phyloP scores from a whole-genome alignment of 2,797 vertebrate genomes.

The Artibeus jamaicensis region DNA sequence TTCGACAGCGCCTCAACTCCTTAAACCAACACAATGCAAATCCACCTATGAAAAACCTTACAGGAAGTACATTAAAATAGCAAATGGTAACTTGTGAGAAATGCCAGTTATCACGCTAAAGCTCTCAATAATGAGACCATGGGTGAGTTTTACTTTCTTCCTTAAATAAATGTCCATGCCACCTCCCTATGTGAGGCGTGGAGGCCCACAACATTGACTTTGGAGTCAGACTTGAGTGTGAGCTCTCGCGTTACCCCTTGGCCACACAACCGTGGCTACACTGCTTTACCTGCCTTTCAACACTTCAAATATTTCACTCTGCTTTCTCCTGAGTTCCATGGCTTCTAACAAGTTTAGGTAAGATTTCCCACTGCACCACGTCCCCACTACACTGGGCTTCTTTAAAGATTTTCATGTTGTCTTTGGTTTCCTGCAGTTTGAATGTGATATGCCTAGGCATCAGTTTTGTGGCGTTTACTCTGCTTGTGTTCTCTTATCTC shows the following conservation, averaged over 20 bases:
- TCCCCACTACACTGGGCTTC: neutral
- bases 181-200: neutral
- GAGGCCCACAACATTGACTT: neutral
- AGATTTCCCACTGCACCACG: no score
- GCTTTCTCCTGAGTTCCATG: neutral
- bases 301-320: neutral
- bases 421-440: neutral
- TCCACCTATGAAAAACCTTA: neutral
- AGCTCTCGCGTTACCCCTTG: neutral
- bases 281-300: neutral
- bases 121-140: neutral
- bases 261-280: neutral
- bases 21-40: conserved; percentile 18
- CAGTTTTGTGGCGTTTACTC: neutral
- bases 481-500: neutral
- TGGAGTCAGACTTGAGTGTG: neutral
- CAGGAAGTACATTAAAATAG: neutral
- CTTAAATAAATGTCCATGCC: neutral
- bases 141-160: neutral
- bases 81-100: neutral
- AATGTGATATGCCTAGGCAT: neutral
- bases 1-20: neutral
- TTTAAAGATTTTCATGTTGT: neutral
- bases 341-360: neutral
- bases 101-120: neutral